These are phyloP conservation scores for Sebastes hopkinsi DNA, from an alignment of 2,797 vertebrate species.

Conservation along the genomic window DNA sequence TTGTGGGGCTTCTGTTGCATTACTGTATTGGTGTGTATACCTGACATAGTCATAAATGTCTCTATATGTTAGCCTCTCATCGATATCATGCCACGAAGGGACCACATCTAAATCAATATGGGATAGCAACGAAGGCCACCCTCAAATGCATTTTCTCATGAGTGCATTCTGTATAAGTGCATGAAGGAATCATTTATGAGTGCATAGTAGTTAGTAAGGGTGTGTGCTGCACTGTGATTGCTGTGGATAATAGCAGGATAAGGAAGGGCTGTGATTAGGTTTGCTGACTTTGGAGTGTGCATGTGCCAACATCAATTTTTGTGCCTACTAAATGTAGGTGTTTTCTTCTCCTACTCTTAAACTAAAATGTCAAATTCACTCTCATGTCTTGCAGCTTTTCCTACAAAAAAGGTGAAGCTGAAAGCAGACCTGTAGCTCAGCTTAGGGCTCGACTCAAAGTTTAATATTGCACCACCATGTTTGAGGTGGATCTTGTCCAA, in stretches of 20 bases:
- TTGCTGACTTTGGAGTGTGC: neutral
- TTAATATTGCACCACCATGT: neutral
- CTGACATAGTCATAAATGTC: neutral
- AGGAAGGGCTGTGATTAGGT: constrained; percentile 35
- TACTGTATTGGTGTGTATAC: neutral
- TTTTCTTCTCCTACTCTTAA: neutral
- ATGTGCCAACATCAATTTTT: neutral
- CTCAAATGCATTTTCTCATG: neutral
- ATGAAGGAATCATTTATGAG: neutral
- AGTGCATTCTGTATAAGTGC: neutral
- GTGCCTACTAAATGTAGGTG: neutral
- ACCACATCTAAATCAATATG: neutral
- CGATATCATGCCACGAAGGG: neutral
- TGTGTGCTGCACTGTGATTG: constrained; percentile 24
- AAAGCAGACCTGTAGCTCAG: neutral
- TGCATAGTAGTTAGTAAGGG: constrained; percentile 23
- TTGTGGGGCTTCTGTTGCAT: neutral
- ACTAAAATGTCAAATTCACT: neutral
- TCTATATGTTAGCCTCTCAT: neutral
- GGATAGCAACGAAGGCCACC: neutral
- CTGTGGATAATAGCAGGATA: constrained; percentile 43
- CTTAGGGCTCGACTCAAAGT: neutral
- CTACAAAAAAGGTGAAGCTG: no score
- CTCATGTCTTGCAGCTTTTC: neutral
- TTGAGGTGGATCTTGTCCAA: neutral